Conservation (phyloP, 2,113 vertebrate species). For the Salvelinus alpinus region DNA sequence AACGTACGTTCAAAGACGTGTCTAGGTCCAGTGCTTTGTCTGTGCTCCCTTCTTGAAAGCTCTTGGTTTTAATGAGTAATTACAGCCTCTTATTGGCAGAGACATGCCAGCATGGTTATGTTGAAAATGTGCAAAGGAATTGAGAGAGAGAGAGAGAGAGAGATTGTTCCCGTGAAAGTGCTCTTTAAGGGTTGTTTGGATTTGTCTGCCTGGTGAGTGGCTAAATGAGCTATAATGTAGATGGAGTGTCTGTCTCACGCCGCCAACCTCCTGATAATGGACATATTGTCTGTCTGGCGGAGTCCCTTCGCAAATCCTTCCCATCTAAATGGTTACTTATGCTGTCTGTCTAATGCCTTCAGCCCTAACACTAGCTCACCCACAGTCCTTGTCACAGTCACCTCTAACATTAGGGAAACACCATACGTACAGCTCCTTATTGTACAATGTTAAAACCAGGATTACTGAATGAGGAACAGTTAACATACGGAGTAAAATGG, state of each 20-base stretch:
- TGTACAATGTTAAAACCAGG: too few relatives aligned
- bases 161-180: background rate
- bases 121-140: background rate
- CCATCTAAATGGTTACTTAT: background rate
- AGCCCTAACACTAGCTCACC: background rate
- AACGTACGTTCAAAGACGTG: background rate
- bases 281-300: background rate
- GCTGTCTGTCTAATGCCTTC: background rate
- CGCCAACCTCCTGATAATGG: background rate
- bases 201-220: background rate
- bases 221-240: conserved; percentile 6
- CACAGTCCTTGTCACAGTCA: background rate
- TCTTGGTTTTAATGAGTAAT: conserved; percentile 6
- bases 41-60: background rate
- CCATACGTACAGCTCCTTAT: background rate
- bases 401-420: too few relatives aligned
- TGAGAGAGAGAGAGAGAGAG: background rate
- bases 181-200: background rate
- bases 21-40: background rate
- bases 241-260: background rate
- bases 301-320: background rate
- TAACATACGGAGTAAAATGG: too few relatives aligned
- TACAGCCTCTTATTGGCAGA: background rate
- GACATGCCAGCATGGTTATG: background rate
- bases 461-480: too few relatives aligned